Evolutionary conservation across 2,797 vertebrate genomes (phyloP), one percentile per base, ranked within the genome.

Genomic region (Gobionotothen gibberifrons): DNA sequence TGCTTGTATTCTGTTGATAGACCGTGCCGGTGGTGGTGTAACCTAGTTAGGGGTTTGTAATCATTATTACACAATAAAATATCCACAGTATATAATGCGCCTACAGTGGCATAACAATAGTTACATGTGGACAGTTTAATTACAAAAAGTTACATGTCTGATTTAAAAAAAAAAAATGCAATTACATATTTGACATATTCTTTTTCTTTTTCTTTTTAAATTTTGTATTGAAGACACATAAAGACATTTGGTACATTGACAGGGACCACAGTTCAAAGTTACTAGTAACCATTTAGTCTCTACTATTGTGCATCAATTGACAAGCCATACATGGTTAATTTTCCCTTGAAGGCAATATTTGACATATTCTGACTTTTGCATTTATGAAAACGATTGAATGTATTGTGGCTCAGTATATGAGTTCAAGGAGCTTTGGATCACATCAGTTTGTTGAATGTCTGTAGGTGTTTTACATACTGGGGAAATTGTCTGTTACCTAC

Each of bases 31-130:
- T 68, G 62, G 29, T 68, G 62, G 49, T 84, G 51, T 75, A 61
- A 48, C 13, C 68, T 75, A 60, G 63, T 39, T 76, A 48, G 66
- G 76, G 69, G 43, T 76, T 64, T 78, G 32, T 68, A 9, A 54
- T 55, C 56, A 16, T 12, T 14, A 53, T 57, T 17, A 40, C 40
- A 32, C 26, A 43, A 14, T 12, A 52, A 17, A 46, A 21, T 49
- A 22, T 58, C 47, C 36, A 36, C 36, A 75, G 58, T 73, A 59
- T 22, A 9, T 57, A 54, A 76, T 13, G 9, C 1, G 5, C 65
- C 26, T 46, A 65, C 26, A 58, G 19, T 21, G 3, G 3, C 62
- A 55, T 29, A 68, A 39, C 54, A 48, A 22, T 6, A 67, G 22
- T 19, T 56, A 9, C 17, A 69, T n/a, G 13, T 61, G 22, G 48